Evolutionary conservation across 1,140 invertebrate species (phyloP).

Genomic region (Brachionus sp.): DNA sequence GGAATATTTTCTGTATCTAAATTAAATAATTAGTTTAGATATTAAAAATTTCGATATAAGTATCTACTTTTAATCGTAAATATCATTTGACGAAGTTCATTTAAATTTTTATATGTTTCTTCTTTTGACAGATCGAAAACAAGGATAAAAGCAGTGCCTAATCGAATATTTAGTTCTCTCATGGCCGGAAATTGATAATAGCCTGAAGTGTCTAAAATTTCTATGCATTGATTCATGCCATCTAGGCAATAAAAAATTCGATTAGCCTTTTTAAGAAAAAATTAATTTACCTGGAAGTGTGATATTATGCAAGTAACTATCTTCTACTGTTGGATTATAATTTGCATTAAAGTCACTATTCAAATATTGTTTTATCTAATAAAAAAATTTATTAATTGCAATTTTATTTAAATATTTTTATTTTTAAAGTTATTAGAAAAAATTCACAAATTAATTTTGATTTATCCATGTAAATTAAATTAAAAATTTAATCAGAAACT

Average conservation of each 20-base stretch:
- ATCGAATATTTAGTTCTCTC: constrained; percentile 54
- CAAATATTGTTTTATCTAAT: constrained; percentile 50
- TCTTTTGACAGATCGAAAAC: constrained; percentile 54
- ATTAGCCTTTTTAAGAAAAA: not conserved
- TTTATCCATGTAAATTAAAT: too few relatives aligned
- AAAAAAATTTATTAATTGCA: not conserved
- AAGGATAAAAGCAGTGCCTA: constrained; percentile 53
- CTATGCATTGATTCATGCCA: constrained; percentile 54
- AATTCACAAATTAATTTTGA: not conserved
- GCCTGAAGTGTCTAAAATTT: constrained; percentile 58
- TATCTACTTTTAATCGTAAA: not conserved
- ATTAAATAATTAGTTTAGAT: not conserved
- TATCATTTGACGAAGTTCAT: not conserved
- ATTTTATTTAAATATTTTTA: not conserved
- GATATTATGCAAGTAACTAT: constrained; percentile 54
- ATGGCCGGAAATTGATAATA: constrained; percentile 57
- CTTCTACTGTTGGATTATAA: constrained; percentile 56
- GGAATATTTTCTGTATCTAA: constrained; percentile 31
- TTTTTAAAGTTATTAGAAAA: not conserved
- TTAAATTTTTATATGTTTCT: constrained; percentile 51
- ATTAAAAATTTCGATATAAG: not conserved
- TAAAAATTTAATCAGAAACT: too few relatives aligned
- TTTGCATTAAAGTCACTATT: constrained; percentile 51
- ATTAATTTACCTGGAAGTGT: constrained; percentile 51
- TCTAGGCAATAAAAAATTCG: constrained; percentile 48